Percentiles rank a stretch among this genome's conserved stretches.
These are phyloP conservation scores for Oenanthe melanoleuca DNA, from an alignment of 2,113 vertebrate species.

Conservation along the genomic window DNA sequence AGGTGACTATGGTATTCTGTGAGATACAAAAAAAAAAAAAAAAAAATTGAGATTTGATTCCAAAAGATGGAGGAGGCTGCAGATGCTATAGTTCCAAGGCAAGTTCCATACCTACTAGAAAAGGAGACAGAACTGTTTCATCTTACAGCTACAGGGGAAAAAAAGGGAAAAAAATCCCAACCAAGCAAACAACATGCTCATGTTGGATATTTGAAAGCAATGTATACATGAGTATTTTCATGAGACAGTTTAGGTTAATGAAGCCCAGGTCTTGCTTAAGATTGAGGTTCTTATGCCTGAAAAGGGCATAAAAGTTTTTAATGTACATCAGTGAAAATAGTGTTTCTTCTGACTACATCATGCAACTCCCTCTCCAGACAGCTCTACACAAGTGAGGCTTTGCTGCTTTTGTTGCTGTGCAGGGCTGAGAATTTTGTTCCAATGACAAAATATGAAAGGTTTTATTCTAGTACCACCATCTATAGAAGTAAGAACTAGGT, in stretches of 20 bases:
- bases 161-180: rapidly evolving
- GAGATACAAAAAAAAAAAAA: not conserved
- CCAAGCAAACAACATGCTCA: not conserved
- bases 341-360: not conserved
- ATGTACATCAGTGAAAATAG: not conserved
- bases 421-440: not conserved
- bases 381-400: not conserved
- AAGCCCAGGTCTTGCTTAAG: not conserved
- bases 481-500: not conserved
- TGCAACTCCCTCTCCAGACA: not conserved
- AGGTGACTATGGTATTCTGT: not conserved
- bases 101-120: not conserved
- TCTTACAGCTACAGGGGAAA: not conserved
- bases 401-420: not conserved
- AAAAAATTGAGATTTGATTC: not conserved
- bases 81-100: not conserved
- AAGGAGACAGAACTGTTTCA: not conserved
- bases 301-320: not conserved
- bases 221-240: not conserved
- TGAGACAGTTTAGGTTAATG: not conserved
- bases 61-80: not conserved
- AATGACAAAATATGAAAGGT: not conserved
- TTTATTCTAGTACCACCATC: not conserved
- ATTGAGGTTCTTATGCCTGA: not conserved
- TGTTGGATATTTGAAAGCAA: not conserved